Evolutionary conservation across 2,797 vertebrate genomes (phyloP), one percentile per base, ranked within the genome.

Genomic region (Phylloscopus collybita): DNA sequence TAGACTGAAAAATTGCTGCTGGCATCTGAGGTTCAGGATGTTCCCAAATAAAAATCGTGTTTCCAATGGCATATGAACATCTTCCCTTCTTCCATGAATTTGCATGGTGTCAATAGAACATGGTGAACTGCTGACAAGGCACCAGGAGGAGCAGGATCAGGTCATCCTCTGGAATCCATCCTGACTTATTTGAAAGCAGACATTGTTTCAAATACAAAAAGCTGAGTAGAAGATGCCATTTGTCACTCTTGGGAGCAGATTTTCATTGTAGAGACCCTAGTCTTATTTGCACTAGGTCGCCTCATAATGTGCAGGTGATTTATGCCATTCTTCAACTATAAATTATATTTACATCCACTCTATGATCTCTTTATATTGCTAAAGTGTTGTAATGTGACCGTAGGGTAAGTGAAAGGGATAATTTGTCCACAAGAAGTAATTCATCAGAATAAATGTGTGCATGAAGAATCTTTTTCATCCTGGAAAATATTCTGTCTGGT

Each of bases 1-100:
- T 74, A 26, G 61, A 57, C 69, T 74, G 75, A 85, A 2, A 3
- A 5, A 91, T 81, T 44, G 57, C 44, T 0, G 2, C 44, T 84
- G 75, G 80, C 19, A 84, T 86, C 30, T 0, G 2, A 56, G n/a
- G 47, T 82, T 90, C 72, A 66, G 59, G 74, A 90, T 92, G 90
- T 88, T 92, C 92, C 83, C 83, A 95, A 92, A 88, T 81, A 93
- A 92, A 95, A 93, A 64, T 22, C 1, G 0, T 54, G 26, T 61
- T 90, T 88, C 66, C 80, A 91, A 83, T 59, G 76, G 26, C 82
- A 88, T 38, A 53, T 32, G 74, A 44, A 44, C 51, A 80, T 91
- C 67, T 82, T 86, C 34, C 29, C 73, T 60, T 91, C 71, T 88
- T 80, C 80, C 56, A 26, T 75, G 80, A 78, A 71, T 86, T 56